Evolutionary conservation across 1,140 invertebrate genomes (phyloP), one percentile per base, ranked within the genome.

Genomic region (Drosophila hydei): DNA sequence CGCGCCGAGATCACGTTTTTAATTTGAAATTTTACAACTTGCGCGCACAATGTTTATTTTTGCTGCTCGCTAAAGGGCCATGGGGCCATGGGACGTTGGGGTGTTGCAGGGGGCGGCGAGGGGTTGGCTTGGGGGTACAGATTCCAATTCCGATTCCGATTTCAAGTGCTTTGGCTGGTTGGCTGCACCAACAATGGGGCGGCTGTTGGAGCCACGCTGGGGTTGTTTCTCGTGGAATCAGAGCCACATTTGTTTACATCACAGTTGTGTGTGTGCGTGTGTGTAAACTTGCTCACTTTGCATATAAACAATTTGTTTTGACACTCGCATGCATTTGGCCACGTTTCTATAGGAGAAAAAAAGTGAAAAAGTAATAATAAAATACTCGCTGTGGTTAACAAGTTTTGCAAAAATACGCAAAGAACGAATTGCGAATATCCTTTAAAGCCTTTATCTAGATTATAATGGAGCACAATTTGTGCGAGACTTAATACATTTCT

Each of bases 1-100:
- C 83, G 84, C 83, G 83, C 83, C 83, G 84, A 89, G 83, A 88
- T 88, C 83, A 88, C 83, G 83, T 88, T 88, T 88, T 88, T 88
- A 88, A 88, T 88, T 88, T 88, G 83, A 88, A 88, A 88, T 88
- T 88, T 88, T 88, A 88, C 83, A 88, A 88, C 83, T 84, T 83
- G 84, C 78, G 83, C 84, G 75, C 80, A 88, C 79, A 88, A 89
- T 88, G 83, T 88, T 88, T 88, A 88, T 88, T 88, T 85, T 88
- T 65, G 70, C 64, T 48, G 27, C 21, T 33, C 27, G 9, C 45
- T 1, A 9, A 52, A 38, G 21, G 62, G n/a, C n/a, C n/a, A n/a
- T n/a, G n/a, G n/a, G n/a, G n/a, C n/a, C n/a, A n/a, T n/a, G n/a
- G 23, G 16, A 0, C 30, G 0, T 42, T 27, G 23, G 42, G 47